Base-by-base conservation (phyloP, 2,113 vertebrate genomes). In the Tapirus terrestris region DNA sequence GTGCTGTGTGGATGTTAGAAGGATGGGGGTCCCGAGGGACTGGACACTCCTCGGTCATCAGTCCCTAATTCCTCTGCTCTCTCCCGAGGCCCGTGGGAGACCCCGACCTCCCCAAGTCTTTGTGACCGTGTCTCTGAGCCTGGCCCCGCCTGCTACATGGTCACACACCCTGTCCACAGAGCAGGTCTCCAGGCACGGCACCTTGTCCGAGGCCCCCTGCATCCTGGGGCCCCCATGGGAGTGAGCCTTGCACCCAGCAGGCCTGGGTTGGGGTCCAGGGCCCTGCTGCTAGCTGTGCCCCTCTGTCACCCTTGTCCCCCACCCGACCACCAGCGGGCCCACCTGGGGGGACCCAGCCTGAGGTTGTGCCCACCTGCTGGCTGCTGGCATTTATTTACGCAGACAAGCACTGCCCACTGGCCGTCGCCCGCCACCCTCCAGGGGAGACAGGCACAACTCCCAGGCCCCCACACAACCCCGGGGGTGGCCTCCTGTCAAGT, bases 351-450 rank as follows among this genome's bases (percentile, higher is more conserved):
- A 72, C 13, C 63, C 25, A 7, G 13, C 6, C 27, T 67, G 12
- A 96, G 97, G 51, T 77, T 95, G 85, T 39, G 83, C 97, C 87
- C 96, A 65, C 45, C 83, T 80, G n/a, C 97, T 90, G 96, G 67
- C 76, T 96, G 94, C 77, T 93, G 12, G 90, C 43, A 94, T 99
- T 98, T 99, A 98, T 98, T 99, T 98, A 97, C 85, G 83, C 97
- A 98, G 98, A 96, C 79, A 97, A 98, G 96, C 95, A 93, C 77
- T 94, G 94, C 43, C 96, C 67, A 91, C 88, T 90, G 60, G 77
- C 90, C 89, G 90, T 96, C 96, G 94, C 43, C 96, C 67, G 93
- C 89, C 91, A 56, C 81, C 90, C 89, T 89, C 97, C 96, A 36
- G 80, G 92, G 97, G 95, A 97, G 91, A 87, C 96, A 97, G 98